A percentile compares a stretch with the other conserved stretches of the same genome.
Evolutionary conservation across 2,888 invertebrate genomes (phyloP).

Genomic region (Drepanosiphum platanoidis): DNA sequence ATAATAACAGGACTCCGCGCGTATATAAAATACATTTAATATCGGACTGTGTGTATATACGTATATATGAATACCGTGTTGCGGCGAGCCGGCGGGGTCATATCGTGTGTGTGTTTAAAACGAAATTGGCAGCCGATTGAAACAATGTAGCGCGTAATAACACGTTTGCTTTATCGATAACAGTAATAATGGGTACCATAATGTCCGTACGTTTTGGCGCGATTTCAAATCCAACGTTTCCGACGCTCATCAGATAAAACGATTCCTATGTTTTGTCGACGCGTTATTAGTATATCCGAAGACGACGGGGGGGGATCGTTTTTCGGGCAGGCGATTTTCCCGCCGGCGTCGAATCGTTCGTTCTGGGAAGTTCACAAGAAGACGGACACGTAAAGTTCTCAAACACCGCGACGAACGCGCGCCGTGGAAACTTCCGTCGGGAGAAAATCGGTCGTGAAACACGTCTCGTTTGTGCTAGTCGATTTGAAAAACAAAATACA

Average conservation of each 20-base stretch:
- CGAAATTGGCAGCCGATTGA: slow-evolving; percentile 9
- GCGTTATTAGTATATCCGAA: background rate
- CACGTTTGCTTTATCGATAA: background rate
- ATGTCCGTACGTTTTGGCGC: slow-evolving; percentile 3
- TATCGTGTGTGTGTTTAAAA: too few relatives aligned
- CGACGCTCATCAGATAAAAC: background rate
- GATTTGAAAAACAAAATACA: too few relatives aligned
- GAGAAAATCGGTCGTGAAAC: too few relatives aligned
- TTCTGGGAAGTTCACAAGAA: too few relatives aligned
- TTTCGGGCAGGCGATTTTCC: background rate
- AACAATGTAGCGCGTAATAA: slow-evolving; percentile 11
- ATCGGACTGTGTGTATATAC: too few relatives aligned
- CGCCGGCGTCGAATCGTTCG: too few relatives aligned
- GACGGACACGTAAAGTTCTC: too few relatives aligned
- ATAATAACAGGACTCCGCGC: background rate
- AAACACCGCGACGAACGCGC: too few relatives aligned
- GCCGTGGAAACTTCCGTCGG: too few relatives aligned
- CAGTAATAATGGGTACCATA: background rate
- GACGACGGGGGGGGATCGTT: background rate
- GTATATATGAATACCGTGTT: background rate
- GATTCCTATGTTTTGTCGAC: too few relatives aligned
- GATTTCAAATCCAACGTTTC: slow-evolving; percentile 13
- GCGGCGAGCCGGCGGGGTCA: too few relatives aligned
- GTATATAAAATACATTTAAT: background rate
- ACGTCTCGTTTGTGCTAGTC: too few relatives aligned